Base-by-base conservation (phyloP, 2,888 invertebrate species). In the Fragum fragum region DNA sequence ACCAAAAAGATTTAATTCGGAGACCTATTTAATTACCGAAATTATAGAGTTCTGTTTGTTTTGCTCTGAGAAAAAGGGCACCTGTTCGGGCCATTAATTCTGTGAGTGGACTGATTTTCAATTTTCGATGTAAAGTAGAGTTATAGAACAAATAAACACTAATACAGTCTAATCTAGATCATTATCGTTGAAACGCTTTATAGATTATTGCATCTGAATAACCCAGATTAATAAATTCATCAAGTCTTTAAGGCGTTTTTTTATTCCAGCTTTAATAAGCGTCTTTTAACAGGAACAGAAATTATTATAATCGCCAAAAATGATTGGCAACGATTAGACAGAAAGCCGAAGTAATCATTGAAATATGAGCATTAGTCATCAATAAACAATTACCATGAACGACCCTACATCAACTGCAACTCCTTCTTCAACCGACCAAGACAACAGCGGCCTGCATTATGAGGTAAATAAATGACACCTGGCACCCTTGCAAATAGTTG, bases 31-130 rank as follows among this genome's bases (percentile, higher is more conserved):
- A 47, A 47, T 9, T 5, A 16, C 18, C 2, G 2, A 47, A 47
- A 36, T 73, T 81, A 81, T 76, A 76, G 76, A 76, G 76, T 73
- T 81, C 26, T 72, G 66, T 73, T 81, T 81, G 69, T 73, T 74
- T 74, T 74, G 32, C 42, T 47, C 53, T 68, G 55, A 52, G 68
- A 68, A 81, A 79, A 76, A 73, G 76, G 66, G 80, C 76, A 81
- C 80, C 80, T 81, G 80, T 81, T 73, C 36, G 29, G 18, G 66
- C 66, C 55, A 66, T 75, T 68, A 57, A 68, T 52, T 26, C 39
- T 28, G 55, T 21, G 57, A 26, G 29, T 52, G 52, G 73, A 63
- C 59, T 28, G 63, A 29, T 61, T 29, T 18, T 18, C 29, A 52
- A 21, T 55, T 3, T 28, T 53, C 11, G 18, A 14, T 6, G 5